Evolutionary conservation across 2,888 invertebrate genomes (phyloP).

Genomic region (Beris chalybata): DNA sequence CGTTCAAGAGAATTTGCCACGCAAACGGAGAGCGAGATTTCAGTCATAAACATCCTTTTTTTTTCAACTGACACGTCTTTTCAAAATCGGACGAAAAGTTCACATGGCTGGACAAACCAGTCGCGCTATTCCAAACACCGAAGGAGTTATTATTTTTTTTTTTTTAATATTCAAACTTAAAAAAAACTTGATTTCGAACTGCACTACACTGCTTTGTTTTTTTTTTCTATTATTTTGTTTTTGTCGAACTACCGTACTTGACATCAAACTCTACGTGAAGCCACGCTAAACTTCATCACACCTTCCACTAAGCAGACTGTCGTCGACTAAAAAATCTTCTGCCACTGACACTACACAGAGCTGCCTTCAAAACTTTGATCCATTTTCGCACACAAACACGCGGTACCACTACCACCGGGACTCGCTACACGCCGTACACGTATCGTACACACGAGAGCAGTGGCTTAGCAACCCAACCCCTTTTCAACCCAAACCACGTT

Average conservation of each 20-base stretch:
- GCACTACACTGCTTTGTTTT: not conserved
- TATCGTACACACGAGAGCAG: not conserved
- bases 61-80: not conserved
- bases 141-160: no score
- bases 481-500: not conserved
- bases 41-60: slow-evolving; percentile 20
- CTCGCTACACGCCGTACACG: slow-evolving; percentile 9
- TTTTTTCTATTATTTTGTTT: no score
- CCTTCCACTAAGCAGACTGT: slow-evolving; percentile 48
- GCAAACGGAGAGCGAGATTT: slow-evolving; percentile 7
- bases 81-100: not conserved
- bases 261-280: slow-evolving; percentile 2
- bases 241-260: not conserved
- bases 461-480: slow-evolving; percentile 14
- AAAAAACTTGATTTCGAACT: not conserved
- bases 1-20: slow-evolving; percentile 5
- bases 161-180: not conserved
- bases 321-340: slow-evolving; percentile 53
- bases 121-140: no score
- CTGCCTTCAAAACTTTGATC: slow-evolving; percentile 19
- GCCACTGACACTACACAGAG: slow-evolving; percentile 52
- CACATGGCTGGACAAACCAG: not conserved
- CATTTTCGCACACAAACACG: slow-evolving; percentile 23
- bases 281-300: slow-evolving; percentile 10
- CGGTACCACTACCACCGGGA: slow-evolving; percentile 11